Percentiles rank a stretch among this genome's conserved stretches.
Conservation (phyloP, 35 echinoderm and acorn worm genomes). For the Heliocidaris erythrogramma region DNA sequence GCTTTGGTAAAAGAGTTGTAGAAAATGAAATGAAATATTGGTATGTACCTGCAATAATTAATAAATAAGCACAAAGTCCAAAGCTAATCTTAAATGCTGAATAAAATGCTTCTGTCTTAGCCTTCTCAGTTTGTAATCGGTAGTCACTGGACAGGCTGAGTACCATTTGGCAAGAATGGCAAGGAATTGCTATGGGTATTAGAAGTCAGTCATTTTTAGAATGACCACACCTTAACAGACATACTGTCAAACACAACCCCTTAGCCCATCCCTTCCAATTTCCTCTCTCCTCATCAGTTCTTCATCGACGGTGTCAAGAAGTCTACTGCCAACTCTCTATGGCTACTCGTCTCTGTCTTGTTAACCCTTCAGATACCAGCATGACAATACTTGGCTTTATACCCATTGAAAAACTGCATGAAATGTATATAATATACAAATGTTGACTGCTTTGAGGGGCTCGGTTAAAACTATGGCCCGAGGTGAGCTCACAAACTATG, state of each 20-base stretch:
- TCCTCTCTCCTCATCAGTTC: neutral
- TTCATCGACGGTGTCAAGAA: neutral
- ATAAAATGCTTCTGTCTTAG: neutral
- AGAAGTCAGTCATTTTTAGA: neutral
- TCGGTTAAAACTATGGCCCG: too few relatives aligned
- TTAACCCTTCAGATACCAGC: too few relatives aligned
- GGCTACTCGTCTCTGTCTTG: neutral
- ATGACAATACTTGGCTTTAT: too few relatives aligned
- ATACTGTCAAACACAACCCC: neutral
- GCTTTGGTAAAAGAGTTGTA: too few relatives aligned
- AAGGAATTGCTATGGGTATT: neutral
- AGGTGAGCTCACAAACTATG: too few relatives aligned
- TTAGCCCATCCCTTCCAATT: neutral
- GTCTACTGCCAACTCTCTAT: neutral
- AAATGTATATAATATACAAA: too few relatives aligned
- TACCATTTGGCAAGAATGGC: neutral
- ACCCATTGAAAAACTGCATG: too few relatives aligned
- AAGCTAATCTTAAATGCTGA: too few relatives aligned
- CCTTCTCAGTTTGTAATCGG: neutral
- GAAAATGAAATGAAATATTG: too few relatives aligned
- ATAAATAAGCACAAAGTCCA: too few relatives aligned
- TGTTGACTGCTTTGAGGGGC: too few relatives aligned
- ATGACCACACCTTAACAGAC: conserved; percentile 5
- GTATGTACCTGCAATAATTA: too few relatives aligned
- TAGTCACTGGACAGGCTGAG: neutral